Percentiles rank a stretch among this genome's conserved stretches.
phyloP scores from a whole-genome alignment of 2,113 vertebrate genomes.

The Rhinopomastus cyanomelas region DNA sequence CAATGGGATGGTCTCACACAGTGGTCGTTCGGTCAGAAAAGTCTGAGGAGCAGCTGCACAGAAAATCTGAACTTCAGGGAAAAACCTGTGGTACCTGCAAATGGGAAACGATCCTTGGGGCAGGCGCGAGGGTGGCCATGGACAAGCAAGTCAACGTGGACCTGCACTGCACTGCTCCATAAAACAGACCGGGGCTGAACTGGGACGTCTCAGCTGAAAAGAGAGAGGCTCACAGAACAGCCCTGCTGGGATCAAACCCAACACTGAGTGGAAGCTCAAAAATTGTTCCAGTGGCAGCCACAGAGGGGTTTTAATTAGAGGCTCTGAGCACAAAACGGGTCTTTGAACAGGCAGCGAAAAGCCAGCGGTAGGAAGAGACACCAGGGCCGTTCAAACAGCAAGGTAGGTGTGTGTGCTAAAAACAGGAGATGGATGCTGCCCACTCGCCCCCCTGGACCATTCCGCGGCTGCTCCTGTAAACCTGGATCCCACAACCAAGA shows the following conservation, averaged over 20 bases:
- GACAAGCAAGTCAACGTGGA: background rate
- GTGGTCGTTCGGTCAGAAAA: background rate
- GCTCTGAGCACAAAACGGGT: background rate
- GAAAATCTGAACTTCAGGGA: background rate
- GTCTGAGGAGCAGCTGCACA: background rate
- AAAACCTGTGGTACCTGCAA: background rate
- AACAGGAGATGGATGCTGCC: background rate
- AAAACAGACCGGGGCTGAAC: background rate
- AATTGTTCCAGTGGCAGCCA: background rate
- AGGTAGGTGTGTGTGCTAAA: background rate
- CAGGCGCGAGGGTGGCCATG: background rate
- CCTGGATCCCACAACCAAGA: background rate
- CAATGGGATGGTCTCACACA: background rate
- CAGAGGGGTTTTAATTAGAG: background rate
- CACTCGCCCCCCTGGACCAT: background rate
- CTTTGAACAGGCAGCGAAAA: background rate
- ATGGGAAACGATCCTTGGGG: background rate
- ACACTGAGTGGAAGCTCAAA: background rate
- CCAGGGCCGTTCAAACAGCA: background rate
- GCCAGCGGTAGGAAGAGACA: background rate
- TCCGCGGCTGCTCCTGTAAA: background rate
- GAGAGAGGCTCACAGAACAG: background rate
- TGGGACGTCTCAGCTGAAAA: background rate
- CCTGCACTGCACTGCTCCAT: background rate
- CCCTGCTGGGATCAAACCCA: background rate